Conservation (phyloP, 2,797 vertebrate species). For the Mallotus villosus region DNA sequence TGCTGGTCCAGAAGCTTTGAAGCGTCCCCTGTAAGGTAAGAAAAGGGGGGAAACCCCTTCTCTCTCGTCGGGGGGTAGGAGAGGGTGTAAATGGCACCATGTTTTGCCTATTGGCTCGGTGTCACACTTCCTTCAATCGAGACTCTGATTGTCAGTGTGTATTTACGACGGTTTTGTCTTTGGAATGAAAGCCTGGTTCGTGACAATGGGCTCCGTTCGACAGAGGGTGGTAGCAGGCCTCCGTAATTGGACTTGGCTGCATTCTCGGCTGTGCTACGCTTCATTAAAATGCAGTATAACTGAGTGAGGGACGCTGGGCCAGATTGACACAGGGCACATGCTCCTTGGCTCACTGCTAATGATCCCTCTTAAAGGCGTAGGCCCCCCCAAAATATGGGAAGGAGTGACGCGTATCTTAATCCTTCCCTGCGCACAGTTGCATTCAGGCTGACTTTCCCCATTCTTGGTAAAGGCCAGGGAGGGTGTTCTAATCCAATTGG, state of each 20-base stretch:
- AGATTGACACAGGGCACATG: constrained; percentile 51
- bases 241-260: constrained; percentile 77
- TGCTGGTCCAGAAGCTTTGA: too few relatives aligned
- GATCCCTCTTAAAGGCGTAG: constrained; percentile 35
- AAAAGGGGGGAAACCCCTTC: too few relatives aligned
- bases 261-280: constrained; percentile 54
- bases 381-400: too few relatives aligned
- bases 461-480: too few relatives aligned
- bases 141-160: constrained; percentile 64
- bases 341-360: constrained; percentile 45
- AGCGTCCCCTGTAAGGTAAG: too few relatives aligned
- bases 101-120: neutral
- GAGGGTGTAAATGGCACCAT: too few relatives aligned
- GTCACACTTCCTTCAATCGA: constrained; percentile 22
- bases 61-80: too few relatives aligned
- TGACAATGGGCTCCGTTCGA: constrained; percentile 61
- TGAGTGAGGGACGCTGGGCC: constrained; percentile 60
- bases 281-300: constrained; percentile 66
- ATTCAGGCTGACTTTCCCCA: too few relatives aligned
- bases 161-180: constrained; percentile 58
- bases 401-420: neutral
- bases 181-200: constrained; percentile 69
- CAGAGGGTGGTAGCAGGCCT: constrained; percentile 70
- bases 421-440: neutral
- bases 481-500: too few relatives aligned